Evolutionary conservation across 2,888 invertebrate genomes (phyloP).

Genomic region (Trichopria drosophilae): DNA sequence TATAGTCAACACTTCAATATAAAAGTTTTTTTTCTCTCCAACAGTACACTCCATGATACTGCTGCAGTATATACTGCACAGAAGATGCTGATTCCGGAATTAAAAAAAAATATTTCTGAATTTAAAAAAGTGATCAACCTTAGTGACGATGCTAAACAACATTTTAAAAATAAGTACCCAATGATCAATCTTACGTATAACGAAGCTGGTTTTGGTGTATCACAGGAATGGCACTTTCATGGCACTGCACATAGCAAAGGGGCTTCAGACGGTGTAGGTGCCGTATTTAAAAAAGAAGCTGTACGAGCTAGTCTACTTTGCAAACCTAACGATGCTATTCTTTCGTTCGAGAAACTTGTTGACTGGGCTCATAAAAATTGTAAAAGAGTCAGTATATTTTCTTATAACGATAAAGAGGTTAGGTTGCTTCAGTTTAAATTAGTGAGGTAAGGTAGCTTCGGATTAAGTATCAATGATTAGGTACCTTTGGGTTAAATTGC

Average conservation of each 20-base stretch:
- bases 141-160: no score
- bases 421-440: no score
- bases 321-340: background rate
- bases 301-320: background rate
- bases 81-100: background rate
- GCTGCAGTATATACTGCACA: no score
- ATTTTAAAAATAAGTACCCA: background rate
- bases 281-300: slow-evolving; percentile 1
- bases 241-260: slow-evolving; percentile 1
- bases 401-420: slow-evolving; percentile 2
- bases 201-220: slow-evolving; percentile 1
- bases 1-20: no score
- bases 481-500: no score
- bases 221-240: background rate
- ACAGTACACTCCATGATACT: no score
- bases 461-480: no score
- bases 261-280: slow-evolving; percentile 2
- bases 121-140: background rate
- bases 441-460: no score
- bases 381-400: background rate
- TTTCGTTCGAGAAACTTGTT: background rate
- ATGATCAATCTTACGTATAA: background rate
- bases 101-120: background rate
- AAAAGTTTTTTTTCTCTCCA: no score
- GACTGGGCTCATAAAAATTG: background rate